These are phyloP conservation scores for Hippolais icterina DNA, from an alignment of 2,113 vertebrate genomes.

Conservation along the genomic window DNA sequence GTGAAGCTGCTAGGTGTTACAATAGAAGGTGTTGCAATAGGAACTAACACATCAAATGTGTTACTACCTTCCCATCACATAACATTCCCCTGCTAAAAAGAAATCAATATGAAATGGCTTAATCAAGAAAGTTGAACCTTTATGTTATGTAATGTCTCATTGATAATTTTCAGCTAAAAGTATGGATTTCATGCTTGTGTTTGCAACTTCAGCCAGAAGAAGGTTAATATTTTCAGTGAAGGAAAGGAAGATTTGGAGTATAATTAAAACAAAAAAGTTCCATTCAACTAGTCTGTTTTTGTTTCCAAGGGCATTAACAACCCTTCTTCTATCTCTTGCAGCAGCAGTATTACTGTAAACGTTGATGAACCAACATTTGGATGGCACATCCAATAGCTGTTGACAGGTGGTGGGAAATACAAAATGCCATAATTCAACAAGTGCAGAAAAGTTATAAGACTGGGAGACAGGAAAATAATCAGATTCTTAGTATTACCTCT, in stretches of 20 bases:
- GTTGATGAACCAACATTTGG: neutral
- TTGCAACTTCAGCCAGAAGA: neutral
- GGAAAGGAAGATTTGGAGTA: neutral
- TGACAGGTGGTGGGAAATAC: neutral
- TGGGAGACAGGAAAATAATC: neutral
- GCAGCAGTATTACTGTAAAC: neutral
- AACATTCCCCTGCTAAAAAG: neutral
- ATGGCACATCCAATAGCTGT: neutral
- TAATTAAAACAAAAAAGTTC: neutral
- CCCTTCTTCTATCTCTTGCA: neutral
- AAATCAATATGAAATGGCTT: neutral
- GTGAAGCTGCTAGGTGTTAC: neutral
- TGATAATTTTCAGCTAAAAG: neutral
- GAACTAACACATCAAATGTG: neutral
- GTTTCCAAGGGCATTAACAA: neutral
- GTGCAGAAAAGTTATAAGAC: constrained; percentile 5
- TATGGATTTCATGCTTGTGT: neutral
- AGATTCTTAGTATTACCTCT: neutral
- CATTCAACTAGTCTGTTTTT: neutral
- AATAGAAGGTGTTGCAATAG: neutral
- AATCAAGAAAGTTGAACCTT: neutral
- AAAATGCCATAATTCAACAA: neutral
- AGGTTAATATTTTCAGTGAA: neutral
- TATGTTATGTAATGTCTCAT: neutral
- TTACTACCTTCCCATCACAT: neutral